Percentiles rank a stretch among this genome's conserved stretches.
Evolutionary conservation across 2,888 invertebrate genomes (phyloP).

Genomic region (Stenodera caucasica): DNA sequence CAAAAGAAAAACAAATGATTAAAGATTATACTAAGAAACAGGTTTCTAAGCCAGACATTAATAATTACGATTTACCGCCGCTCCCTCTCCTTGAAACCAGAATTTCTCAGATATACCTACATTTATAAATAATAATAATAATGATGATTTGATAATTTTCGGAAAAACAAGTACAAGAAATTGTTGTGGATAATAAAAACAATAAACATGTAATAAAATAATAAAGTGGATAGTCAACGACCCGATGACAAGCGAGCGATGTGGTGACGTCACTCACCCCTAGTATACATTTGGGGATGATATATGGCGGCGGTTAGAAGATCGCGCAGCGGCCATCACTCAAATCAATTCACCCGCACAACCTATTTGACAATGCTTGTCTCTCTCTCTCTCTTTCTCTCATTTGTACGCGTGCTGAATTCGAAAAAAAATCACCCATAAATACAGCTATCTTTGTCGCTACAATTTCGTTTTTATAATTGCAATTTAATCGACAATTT

Average conservation of each 20-base stretch:
- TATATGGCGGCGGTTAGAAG: conserved; percentile 63
- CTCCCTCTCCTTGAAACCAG: conserved; percentile 2
- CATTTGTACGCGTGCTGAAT: conserved; percentile 25
- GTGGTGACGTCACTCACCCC: conserved; percentile 51
- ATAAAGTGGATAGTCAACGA: conserved; percentile 46
- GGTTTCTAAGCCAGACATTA: conserved; percentile 1
- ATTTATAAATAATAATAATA: too few relatives aligned
- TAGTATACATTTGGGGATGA: conserved; percentile 58
- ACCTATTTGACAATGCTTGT: conserved; percentile 39
- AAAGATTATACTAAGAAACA: conserved; percentile 1
- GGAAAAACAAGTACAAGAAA: not conserved
- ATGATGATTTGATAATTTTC: not conserved
- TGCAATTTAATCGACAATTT: conserved; percentile 6
- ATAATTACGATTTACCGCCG: conserved; percentile 7
- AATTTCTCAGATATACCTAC: not conserved
- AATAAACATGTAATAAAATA: conserved; percentile 47
- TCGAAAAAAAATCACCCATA: too few relatives aligned
- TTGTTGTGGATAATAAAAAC: conserved; percentile 27
- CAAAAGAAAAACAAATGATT: not conserved
- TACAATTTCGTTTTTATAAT: not conserved
- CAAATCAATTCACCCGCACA: conserved; percentile 55
- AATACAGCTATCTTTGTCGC: not conserved
- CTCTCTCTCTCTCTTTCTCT: too few relatives aligned
- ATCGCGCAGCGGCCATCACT: conserved; percentile 63
- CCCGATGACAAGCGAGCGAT: conserved; percentile 44